A percentile compares a stretch with the other conserved stretches of the same genome.
Conservation (phyloP, 2,113 vertebrate species). For the Hippocampus mohnikei region DNA sequence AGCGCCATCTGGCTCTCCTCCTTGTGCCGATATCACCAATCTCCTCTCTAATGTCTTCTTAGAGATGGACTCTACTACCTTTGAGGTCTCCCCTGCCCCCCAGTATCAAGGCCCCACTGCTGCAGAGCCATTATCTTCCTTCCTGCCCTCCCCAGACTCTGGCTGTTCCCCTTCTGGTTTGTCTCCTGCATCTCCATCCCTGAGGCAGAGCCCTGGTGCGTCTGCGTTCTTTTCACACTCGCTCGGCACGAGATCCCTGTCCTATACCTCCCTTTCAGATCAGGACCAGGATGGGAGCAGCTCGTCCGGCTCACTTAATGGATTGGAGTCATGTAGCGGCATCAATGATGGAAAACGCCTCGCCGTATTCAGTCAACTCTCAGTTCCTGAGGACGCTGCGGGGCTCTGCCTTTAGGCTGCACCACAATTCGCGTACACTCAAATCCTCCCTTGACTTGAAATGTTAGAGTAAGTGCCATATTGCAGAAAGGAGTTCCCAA, state of each 20-base stretch:
- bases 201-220: constrained; percentile 44
- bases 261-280: constrained; percentile 82
- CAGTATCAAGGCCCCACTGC: constrained; percentile 36
- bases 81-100: constrained; percentile 51
- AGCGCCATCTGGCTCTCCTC: constrained; percentile 58
- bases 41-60: constrained; percentile 66
- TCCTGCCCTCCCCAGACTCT: constrained; percentile 71
- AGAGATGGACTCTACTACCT: constrained; percentile 59
- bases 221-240: constrained; percentile 13
- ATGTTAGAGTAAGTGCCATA: not conserved
- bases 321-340: constrained; percentile 75
- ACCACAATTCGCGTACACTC: not conserved
- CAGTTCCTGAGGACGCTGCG: constrained; percentile 71
- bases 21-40: constrained; percentile 65
- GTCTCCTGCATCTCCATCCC: constrained; percentile 53
- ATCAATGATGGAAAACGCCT: constrained; percentile 74
- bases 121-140: constrained; percentile 60
- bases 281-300: constrained; percentile 73
- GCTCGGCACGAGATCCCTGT: constrained; percentile 70
- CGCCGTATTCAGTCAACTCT: constrained; percentile 87
- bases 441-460: not conserved
- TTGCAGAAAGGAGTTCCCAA: constrained; percentile 5
- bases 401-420: constrained; percentile 53
- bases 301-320: constrained; percentile 79
- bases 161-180: constrained; percentile 69